These are phyloP conservation scores for Macrosoma leucophasiata DNA, from an alignment of 2,888 invertebrate species.

Conservation along the genomic window DNA sequence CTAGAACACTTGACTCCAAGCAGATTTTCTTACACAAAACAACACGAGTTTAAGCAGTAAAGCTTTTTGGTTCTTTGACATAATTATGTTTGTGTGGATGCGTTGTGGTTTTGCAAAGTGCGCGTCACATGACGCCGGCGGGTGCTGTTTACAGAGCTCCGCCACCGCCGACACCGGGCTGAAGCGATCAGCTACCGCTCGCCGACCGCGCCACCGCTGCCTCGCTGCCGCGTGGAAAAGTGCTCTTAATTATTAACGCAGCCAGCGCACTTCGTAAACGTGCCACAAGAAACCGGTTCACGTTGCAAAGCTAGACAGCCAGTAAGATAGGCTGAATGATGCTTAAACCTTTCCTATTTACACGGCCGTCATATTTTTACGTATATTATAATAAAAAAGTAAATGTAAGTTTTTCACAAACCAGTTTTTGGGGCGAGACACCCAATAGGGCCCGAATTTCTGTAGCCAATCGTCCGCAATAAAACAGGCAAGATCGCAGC, in stretches of 20 bases:
- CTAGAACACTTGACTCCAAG: too few relatives aligned
- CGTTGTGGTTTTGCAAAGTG: too few relatives aligned
- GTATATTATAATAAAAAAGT: constrained; percentile 6
- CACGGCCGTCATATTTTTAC: constrained; percentile 20
- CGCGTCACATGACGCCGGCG: too few relatives aligned
- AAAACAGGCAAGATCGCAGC: constrained; percentile 52
- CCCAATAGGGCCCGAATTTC: constrained; percentile 35
- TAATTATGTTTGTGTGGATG: too few relatives aligned
- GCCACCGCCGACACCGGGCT: too few relatives aligned
- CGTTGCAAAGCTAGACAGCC: constrained; percentile 25
- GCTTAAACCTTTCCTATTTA: constrained; percentile 14
- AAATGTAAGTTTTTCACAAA: constrained; percentile 34
- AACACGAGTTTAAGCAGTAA: too few relatives aligned
- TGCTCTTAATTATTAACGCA: constrained; percentile 65
- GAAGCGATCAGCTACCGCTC: constrained; percentile 20
- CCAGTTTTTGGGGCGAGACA: constrained; percentile 28
- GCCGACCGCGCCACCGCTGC: too few relatives aligned
- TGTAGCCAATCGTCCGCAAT: constrained; percentile 57
- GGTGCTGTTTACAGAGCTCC: too few relatives aligned
- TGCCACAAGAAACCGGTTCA: constrained; percentile 35
- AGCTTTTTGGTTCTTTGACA: too few relatives aligned
- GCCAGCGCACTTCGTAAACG: constrained; percentile 43
- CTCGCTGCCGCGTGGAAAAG: constrained; percentile 42
- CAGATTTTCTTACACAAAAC: too few relatives aligned
- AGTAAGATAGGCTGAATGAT: constrained; percentile 19